A percentile compares a stretch with the other conserved stretches of the same genome.
Evolutionary conservation across 2,113 vertebrate genomes (phyloP).

Genomic region (Meriones unguiculatus): DNA sequence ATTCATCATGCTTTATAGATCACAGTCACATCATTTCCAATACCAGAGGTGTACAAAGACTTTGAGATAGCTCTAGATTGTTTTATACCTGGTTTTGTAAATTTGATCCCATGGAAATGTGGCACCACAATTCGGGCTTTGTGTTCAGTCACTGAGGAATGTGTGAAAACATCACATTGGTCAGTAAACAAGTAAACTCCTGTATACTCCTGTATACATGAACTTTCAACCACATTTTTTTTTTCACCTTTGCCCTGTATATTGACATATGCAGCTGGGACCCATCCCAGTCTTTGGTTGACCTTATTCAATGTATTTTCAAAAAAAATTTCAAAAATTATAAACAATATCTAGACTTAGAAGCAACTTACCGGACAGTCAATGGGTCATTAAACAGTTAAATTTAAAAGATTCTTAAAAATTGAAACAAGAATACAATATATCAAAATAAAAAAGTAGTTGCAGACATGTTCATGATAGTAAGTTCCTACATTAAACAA

Average conservation of each 20-base stretch:
- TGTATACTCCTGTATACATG: background rate
- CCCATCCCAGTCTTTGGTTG: background rate
- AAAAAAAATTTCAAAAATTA: background rate
- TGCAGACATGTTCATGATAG: background rate
- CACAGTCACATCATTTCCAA: too few species aligned
- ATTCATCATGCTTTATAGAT: background rate
- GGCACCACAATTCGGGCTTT: background rate
- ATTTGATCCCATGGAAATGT: background rate
- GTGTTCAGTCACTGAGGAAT: background rate
- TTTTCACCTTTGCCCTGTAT: background rate
- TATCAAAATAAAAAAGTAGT: background rate
- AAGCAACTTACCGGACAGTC: rapidly evolving
- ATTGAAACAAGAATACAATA: background rate
- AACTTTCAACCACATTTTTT: background rate
- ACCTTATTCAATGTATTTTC: background rate
- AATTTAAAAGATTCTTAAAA: background rate
- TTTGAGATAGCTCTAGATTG: background rate
- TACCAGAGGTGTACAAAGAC: background rate
- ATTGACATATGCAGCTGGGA: background rate
- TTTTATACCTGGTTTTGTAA: background rate
- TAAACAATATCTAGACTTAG: background rate
- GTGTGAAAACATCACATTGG: background rate
- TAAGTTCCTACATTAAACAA: background rate
- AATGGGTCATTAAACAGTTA: background rate
- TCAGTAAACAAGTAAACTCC: background rate